phyloP scores from a whole-genome alignment of 2,888 invertebrate species.

The Temnothorax ravouxi region DNA sequence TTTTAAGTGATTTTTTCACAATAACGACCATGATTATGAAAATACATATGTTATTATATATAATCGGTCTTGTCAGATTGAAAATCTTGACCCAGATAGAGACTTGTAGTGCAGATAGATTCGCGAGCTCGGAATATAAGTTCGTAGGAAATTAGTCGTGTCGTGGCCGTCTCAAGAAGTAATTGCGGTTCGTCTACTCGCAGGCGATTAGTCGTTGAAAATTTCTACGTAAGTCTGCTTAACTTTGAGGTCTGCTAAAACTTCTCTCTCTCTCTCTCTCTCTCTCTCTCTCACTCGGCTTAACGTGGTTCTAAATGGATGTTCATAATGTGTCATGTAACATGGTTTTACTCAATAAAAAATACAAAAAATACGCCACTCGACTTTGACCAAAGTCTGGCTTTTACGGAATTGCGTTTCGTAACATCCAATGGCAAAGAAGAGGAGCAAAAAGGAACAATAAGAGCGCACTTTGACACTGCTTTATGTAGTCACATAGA shows the following conservation, averaged over 20 bases:
- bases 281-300: conserved; percentile 2
- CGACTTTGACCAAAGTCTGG: conserved; percentile 6
- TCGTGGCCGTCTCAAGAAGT: conserved; percentile 33
- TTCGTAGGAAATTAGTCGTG: conserved; percentile 62
- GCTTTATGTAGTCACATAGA: neutral
- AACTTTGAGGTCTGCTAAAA: conserved; percentile 25
- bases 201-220: conserved; percentile 48
- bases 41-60: too few species aligned
- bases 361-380: conserved; percentile 10
- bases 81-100: conserved; percentile 67
- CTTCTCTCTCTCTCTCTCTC: conserved; percentile 5
- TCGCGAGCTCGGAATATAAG: conserved; percentile 34
- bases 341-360: conserved; percentile 35
- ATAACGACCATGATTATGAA: neutral
- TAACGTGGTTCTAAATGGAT: conserved; percentile 19
- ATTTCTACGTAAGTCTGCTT: conserved; percentile 49
- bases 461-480: conserved; percentile 3
- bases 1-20: neutral
- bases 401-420: conserved; percentile 27
- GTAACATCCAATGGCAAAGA: neutral
- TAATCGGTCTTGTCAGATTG: conserved; percentile 52
- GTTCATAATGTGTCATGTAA: conserved; percentile 22
- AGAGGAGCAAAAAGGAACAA: neutral
- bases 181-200: conserved; percentile 52
- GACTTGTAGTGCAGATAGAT: conserved; percentile 41